Evolutionary conservation across 2,113 vertebrate genomes (phyloP), one percentile per base, ranked within the genome.

Genomic region (Lagenorhynchus albirostris): DNA sequence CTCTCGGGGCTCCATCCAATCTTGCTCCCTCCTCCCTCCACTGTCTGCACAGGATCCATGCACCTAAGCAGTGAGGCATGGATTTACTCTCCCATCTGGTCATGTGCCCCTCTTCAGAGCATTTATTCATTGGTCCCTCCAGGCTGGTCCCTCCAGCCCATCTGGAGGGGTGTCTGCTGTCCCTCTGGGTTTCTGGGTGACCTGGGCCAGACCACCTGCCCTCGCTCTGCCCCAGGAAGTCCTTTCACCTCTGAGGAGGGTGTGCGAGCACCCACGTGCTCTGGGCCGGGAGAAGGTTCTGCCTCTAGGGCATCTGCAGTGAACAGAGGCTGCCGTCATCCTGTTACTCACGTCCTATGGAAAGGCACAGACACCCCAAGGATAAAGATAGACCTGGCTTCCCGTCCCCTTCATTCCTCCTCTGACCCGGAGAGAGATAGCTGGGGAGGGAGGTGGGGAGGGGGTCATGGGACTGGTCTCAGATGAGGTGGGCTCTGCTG

Each of bases 21-120:
- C 31, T 50, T 13, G 7, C 65, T 18, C 25, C 67, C 44, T 53
- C 15, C 9, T 20, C 53, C 0, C 68, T 9, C 20, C 21, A 13
- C 29, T 3, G 1, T 7, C 23, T 1, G 0, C 8, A 3, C 25
- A 29, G 44, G 33, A 70, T 33, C 60, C 6, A 0, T 18, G n/a
- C 13, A 3, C 10, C 9, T n/a, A 18, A 47, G 38, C 0, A 4
- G 71, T 4, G 20, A 82, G 6, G 3, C 0, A 0, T 0, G 2
- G 58, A 1, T 13, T 53, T 55, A n/a, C 0, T 1, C 7, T 15
- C 31, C 9, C 68, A 0, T 8, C 1, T 1, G 20, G 62, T 20
- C 38, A 31, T 0, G 0, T 2, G 14, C 14, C 17, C 21, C 60
- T 31, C 23, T 23, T 47, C 7, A 0, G 5, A 1, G 0, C 25